phyloP scores from a whole-genome alignment of 2,888 invertebrate species.

The Rhagium mordax region DNA sequence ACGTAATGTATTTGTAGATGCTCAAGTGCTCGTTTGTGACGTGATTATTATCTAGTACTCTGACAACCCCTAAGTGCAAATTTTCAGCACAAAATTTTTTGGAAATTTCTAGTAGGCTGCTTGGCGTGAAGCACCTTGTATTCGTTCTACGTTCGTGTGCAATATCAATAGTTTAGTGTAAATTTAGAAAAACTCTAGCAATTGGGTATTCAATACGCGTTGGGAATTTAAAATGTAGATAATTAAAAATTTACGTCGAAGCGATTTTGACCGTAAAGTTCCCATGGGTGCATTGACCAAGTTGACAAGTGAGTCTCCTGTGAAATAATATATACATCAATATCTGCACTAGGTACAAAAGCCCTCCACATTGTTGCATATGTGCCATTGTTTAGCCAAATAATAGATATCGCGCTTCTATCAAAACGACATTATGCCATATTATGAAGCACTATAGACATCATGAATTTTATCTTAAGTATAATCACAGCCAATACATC shows the following conservation, averaged over 20 bases:
- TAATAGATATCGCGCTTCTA: conserved; percentile 51
- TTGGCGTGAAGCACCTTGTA: too few relatives aligned
- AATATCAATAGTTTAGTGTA: conserved; percentile 41
- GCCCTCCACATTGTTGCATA: conserved; percentile 53
- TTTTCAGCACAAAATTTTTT: too few relatives aligned
- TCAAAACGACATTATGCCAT: conserved; percentile 41
- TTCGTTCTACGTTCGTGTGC: too few relatives aligned
- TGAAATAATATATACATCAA: conserved; percentile 60
- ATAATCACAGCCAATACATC: conserved; percentile 26
- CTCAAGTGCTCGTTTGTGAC: too few relatives aligned
- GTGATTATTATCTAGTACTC: too few relatives aligned
- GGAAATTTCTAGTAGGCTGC: too few relatives aligned
- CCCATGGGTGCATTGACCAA: conserved; percentile 54
- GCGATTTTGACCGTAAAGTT: conserved; percentile 51
- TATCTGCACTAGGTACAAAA: conserved; percentile 55
- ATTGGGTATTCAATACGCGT: conserved; percentile 47
- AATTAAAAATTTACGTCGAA: conserved; percentile 56
- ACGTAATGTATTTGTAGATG: too few relatives aligned
- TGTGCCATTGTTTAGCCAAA: conserved; percentile 53
- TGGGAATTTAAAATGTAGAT: conserved; percentile 50
- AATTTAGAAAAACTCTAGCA: conserved; percentile 38
- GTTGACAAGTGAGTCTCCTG: conserved; percentile 60
- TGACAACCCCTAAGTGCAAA: too few relatives aligned
- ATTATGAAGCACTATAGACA: conserved; percentile 25
- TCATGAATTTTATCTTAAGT: conserved; percentile 38